Base-by-base conservation (phyloP, 2,888 invertebrate species). In the Aproaerema taeniolella region DNA sequence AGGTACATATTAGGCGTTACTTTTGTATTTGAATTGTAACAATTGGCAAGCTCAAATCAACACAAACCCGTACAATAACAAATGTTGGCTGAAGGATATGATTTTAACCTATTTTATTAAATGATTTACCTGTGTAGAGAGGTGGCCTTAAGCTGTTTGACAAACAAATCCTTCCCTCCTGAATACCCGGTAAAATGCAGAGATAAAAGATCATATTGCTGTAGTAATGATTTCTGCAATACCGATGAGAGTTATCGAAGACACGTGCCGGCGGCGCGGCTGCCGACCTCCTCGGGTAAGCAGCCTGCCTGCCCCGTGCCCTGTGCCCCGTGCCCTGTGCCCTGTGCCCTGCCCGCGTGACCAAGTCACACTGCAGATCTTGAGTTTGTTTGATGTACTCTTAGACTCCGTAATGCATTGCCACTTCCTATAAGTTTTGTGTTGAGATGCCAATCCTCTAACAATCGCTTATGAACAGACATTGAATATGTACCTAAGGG, bases 111-210 rank as follows among this genome's bases (percentile, higher is more conserved):
- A 67, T 69, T 74, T 64, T 67, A 66, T 73, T 54, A 58, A 72
- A 73, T 68, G 60, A 62, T 77, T 76, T 61, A 67, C 70, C 67
- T 69, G 63, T 75, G 64, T 78, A 81, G 81, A 55, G 69, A 67
- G 74, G 69, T 81, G 79, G 67, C 63, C 59, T 86, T 89, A 89
- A 88, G 89, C 88, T 89, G 87, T 88, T 74, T 80, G 83, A 74
- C 69, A 73, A 74, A 67, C 71, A 70, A 67, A 64, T 85, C 87
- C 64, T 88, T 90, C 67, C 90, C 90, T 70, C 89, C 89, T 54
- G 88, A 73, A 53, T 65, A 74, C 57, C 81, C 83, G 59, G 55
- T 75, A 63, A 52, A 65, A 63, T 86, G 85, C 79, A 68, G 71
- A 69, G 61, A 62, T 44, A 53, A 67, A 54, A 67, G 71, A 66